Base-by-base conservation (phyloP, 2,888 invertebrate genomes). In the Carpatolechia fugitivella region DNA sequence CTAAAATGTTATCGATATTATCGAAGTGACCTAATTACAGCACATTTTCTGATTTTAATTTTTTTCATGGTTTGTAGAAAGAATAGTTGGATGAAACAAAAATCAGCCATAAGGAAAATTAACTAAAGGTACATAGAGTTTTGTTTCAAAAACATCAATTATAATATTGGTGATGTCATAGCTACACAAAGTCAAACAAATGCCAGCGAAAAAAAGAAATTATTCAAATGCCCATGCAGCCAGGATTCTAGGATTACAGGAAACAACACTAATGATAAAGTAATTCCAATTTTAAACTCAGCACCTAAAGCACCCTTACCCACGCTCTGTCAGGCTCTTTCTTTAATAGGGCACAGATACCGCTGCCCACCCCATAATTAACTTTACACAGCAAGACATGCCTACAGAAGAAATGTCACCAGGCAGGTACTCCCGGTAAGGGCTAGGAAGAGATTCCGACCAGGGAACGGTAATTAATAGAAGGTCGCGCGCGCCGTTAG, bases 391-490 rank as follows among this genome's bases (percentile, higher is more conserved):
- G 8, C 40, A 16, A 41, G n/a, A 33, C n/a, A 33, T 3, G 44
- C 29, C 4, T 0, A n/a, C 20, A 44, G 44, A 44, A 44, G 44
- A 24, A 44, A 44, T 44, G 44, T 44, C 44, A 44, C 44, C 44
- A 29, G 13, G 20, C 44, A 29, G 29, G 44, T 44, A 44, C 29
- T 29, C 44, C 40, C 55, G 50, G 40, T 40, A 55, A 53, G 58
- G 57, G 59, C 51, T 48, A 44, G 46, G 55, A 31, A 51, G 55
- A 48, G 51, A 30, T 57, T 36, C 56, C 44, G 20, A 16, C 16
- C 24, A 33, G 46, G 14, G 47, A 56, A 56, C 56, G 55, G 59
- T 59, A 59, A 59, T 59, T 57, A 59, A 59, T 55, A 59, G 55
- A 59, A 55, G 59, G 56, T 56, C 55, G 52, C 24, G 41, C 40